A percentile compares a stretch with the other conserved stretches of the same genome.
Conservation (phyloP, 2,797 vertebrate genomes). For the Lateolabrax maculatus region DNA sequence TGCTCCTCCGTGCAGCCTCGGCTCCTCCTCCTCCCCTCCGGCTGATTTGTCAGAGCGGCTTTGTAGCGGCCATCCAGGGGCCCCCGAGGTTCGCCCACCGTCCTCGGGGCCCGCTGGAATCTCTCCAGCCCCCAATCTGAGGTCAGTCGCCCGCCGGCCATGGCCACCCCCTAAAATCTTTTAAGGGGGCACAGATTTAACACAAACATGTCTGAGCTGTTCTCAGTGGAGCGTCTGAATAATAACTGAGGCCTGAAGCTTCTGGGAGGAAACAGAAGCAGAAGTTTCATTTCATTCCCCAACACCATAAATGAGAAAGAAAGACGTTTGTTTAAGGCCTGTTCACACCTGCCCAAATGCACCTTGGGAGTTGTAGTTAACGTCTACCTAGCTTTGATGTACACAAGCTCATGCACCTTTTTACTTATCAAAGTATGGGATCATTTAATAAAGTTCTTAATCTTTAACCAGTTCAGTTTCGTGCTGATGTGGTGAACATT, state of each 20-base stretch:
- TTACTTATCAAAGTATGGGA: no score
- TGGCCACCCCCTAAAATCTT: slow-evolving; percentile 43
- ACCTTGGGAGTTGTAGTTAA: no score
- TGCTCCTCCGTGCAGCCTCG: slow-evolving; percentile 37
- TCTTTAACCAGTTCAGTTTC: no score
- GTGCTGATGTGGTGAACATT: no score
- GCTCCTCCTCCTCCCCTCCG: slow-evolving; percentile 63
- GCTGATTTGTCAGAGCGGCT: slow-evolving; percentile 63
- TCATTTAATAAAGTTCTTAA: no score
- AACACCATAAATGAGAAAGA: not conserved
- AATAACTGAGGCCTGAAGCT: slow-evolving; percentile 46
- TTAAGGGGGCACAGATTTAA: slow-evolving; percentile 46
- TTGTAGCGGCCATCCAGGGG: slow-evolving; percentile 54
- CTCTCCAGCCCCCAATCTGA: slow-evolving; percentile 53
- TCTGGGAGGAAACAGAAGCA: slow-evolving; percentile 29
- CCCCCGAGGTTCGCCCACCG: slow-evolving; percentile 66
- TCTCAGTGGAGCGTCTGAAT: slow-evolving; percentile 47
- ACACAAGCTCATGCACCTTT: no score
- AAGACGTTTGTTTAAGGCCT: no score
- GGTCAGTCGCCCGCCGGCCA: slow-evolving; percentile 69
- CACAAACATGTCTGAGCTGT: slow-evolving; percentile 40
- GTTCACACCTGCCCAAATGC: no score
- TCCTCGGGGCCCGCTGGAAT: slow-evolving; percentile 43
- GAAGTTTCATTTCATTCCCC: slow-evolving; percentile 23
- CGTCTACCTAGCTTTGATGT: no score